Evolutionary conservation across 2,888 invertebrate species (phyloP).

Genomic region (Biston stratarius): DNA sequence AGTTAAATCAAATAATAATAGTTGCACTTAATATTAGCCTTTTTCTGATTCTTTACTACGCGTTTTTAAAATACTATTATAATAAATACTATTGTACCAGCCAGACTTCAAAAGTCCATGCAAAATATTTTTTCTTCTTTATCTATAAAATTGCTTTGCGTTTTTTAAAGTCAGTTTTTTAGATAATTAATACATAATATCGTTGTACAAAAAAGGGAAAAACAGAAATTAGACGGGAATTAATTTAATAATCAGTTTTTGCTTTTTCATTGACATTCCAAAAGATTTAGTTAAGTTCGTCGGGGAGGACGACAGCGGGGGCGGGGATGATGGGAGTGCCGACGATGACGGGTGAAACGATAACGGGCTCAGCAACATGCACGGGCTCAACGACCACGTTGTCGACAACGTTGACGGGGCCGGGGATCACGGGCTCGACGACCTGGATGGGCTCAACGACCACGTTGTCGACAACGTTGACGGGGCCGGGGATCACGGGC

Average conservation of each 20-base stretch:
- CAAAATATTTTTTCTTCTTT: no score
- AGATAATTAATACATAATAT: no score
- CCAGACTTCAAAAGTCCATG: no score
- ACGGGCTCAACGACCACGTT: no score
- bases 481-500: conserved; percentile 33
- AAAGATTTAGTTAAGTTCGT: conserved; percentile 45
- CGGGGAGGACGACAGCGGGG: conserved; percentile 48
- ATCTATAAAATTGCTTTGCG: no score
- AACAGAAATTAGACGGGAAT: not conserved
- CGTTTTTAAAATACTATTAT: no score
- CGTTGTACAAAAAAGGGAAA: not conserved
- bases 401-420: no score
- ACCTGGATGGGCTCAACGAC: conserved; percentile 28
- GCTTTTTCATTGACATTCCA: not conserved
- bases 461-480: conserved; percentile 17
- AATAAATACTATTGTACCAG: no score
- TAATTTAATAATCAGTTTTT: conserved; percentile 1
- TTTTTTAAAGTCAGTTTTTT: no score
- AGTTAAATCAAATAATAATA: no score
- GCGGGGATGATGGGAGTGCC: conserved; percentile 37
- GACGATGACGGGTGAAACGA: conserved; percentile 33
- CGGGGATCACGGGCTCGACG: conserved; percentile 44
- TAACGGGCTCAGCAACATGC: conserved; percentile 39
- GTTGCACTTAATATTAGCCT: no score
- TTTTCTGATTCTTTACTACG: no score